Evolutionary conservation across 1,140 invertebrate genomes (phyloP), one percentile per base, ranked within the genome.

Genomic region (Phocides pigmalion): DNA sequence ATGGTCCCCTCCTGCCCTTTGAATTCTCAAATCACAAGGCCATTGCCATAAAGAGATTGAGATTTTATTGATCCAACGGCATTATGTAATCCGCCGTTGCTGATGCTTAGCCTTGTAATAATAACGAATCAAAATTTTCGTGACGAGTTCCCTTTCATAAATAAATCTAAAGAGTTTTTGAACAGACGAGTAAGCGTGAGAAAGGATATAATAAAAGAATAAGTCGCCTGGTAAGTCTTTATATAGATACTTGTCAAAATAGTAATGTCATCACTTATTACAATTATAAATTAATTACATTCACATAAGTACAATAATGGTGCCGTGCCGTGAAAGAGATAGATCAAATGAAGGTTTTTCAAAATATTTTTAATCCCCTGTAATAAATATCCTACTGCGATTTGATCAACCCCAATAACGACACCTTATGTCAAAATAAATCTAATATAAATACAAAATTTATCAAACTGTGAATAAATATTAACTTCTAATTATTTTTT

Each of bases 11-110:
- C 77, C 66, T 73, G 81, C 76, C 79, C 81, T 81, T 84, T 77
- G 74, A 82, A 82, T 78, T 72, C 73, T 75, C 74, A 84, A 86
- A 79, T 77, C 63, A 63, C 83, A 86, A 84, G 87, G 87, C 72
- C 79, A 78, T 62, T 46, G 51, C 20, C 69, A 76, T 74, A 78
- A 76, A 81, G 76, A 74, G 74, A 63, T 47, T 68, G 49, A 66
- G 66, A 68, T 69, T 74, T 70, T 72, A 72, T 79, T 74, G 73
- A 75, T 65, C 74, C 70, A 70, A 37, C 66, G 56, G 51, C 56
- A 76, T 80, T 86, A 84, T 82, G 77, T 82, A 79, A 81, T 11
- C 44, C 80, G 58, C 58, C 58, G 44, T 49, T 32, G 16, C 42
- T 19, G 15, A 47, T 11, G 41, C 22, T 35, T 12, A 47, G 16